A percentile compares a stretch with the other conserved stretches of the same genome.
phyloP scores from a whole-genome alignment of 2,888 invertebrate species.

The Miltochrista miniata region DNA sequence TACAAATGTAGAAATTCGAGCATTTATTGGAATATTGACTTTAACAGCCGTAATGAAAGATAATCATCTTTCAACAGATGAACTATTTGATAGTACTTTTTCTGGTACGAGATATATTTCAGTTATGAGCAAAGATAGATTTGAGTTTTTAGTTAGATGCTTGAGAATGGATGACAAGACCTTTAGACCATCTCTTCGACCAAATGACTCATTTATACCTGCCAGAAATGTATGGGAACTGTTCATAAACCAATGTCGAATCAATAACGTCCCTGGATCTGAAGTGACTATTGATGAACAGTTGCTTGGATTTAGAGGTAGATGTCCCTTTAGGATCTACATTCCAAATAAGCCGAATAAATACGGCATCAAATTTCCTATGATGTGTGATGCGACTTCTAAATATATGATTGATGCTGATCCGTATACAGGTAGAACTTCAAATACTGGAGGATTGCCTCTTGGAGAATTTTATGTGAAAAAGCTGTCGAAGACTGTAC shows the following conservation, averaged over 20 bases:
- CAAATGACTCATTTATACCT: slow-evolving; percentile 7
- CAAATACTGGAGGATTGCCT: too few species aligned
- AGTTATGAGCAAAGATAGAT: slow-evolving; percentile 22
- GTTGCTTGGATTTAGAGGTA: slow-evolving; percentile 9
- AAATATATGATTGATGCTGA: too few species aligned
- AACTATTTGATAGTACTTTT: slow-evolving; percentile 21
- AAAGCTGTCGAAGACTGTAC: too few species aligned
- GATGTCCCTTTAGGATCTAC: background rate
- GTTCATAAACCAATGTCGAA: slow-evolving; percentile 8
- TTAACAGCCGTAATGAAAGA: too few species aligned
- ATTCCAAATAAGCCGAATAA: background rate
- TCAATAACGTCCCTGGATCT: slow-evolving; percentile 2
- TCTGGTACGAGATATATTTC: slow-evolving; percentile 20
- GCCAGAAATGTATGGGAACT: slow-evolving; percentile 9
- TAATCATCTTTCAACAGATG: slow-evolving; percentile 19
- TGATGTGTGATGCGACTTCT: too few species aligned
- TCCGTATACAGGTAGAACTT: too few species aligned
- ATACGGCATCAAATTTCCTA: background rate
- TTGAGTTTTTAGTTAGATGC: slow-evolving; percentile 12
- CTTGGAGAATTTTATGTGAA: too few species aligned
- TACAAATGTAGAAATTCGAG: too few species aligned
- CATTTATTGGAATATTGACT: too few species aligned
- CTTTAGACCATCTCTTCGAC: slow-evolving; percentile 1
- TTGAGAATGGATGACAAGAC: slow-evolving; percentile 15
- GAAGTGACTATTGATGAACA: slow-evolving; percentile 9